Percentiles rank a stretch among this genome's conserved stretches.
Evolutionary conservation across 1,140 invertebrate genomes (phyloP).

Genomic region (Drosophila gunungcola): DNA sequence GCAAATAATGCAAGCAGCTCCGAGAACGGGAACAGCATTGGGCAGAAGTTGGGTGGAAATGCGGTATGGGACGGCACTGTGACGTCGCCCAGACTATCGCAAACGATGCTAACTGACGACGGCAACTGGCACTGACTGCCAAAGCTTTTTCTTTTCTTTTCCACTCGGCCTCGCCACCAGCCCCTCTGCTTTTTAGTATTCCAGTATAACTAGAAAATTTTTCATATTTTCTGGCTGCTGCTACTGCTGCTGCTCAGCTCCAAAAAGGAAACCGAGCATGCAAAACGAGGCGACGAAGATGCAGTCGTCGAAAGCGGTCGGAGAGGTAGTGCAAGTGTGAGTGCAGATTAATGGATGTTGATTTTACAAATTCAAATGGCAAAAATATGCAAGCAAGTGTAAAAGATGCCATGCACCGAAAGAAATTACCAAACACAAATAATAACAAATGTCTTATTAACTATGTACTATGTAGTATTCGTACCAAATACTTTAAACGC

Average conservation of each 20-base stretch:
- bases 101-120: constrained; percentile 64
- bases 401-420: constrained; percentile 66
- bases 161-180: background rate
- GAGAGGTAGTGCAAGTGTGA: constrained; percentile 39
- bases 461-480: no score
- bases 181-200: constrained; percentile 36
- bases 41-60: background rate
- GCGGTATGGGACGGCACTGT: constrained; percentile 12
- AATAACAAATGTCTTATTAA: background rate
- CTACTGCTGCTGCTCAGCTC: constrained; percentile 35
- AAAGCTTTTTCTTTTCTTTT: constrained; percentile 51
- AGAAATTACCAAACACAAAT: background rate
- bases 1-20: constrained; percentile 73
- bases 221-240: constrained; percentile 79
- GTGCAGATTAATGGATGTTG: constrained; percentile 82
- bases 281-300: constrained; percentile 73
- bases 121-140: constrained; percentile 77
- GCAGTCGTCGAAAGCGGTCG: constrained; percentile 41
- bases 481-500: no score
- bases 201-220: constrained; percentile 71
- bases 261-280: constrained; percentile 79
- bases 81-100: constrained; percentile 56
- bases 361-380: constrained; percentile 84
- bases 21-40: constrained; percentile 3
- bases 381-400: constrained; percentile 83